Percentiles rank a stretch among this genome's conserved stretches.
Evolutionary conservation across 2,113 vertebrate genomes (phyloP).

Genomic region (Dasyprocta punctata): DNA sequence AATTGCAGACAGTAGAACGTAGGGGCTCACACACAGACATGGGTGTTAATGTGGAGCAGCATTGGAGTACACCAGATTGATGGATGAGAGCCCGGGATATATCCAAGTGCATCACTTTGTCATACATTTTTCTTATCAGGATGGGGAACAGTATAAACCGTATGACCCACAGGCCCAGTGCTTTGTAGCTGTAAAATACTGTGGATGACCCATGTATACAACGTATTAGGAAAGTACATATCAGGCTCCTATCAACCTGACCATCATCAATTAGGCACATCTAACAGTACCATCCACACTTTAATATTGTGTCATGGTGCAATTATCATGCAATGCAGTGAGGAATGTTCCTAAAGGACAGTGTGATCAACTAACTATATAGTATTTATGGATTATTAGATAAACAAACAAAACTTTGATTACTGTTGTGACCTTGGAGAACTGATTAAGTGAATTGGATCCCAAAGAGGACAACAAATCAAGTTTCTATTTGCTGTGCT

Average conservation of each 20-base stretch:
- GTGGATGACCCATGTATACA: too few relatives aligned
- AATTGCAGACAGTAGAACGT: not conserved
- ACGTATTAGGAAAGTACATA: not conserved
- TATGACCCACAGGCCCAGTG: rapidly evolving
- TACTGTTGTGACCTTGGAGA: not conserved
- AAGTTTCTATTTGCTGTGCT: not conserved
- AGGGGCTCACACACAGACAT: not conserved
- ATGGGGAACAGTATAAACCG: not conserved
- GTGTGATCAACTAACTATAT: not conserved
- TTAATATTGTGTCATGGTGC: not conserved
- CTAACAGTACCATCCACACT: not conserved
- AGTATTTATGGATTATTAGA: not conserved
- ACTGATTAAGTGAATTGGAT: not conserved
- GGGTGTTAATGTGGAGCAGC: not conserved
- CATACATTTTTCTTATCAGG: not conserved
- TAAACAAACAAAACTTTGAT: not conserved
- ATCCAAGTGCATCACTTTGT: not conserved
- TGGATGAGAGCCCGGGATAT: not conserved
- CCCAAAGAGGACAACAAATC: not conserved
- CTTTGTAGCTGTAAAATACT: not conserved
- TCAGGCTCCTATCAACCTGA: not conserved
- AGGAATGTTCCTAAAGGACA: not conserved
- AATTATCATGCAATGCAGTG: not conserved
- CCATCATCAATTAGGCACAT: not conserved
- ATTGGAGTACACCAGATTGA: not conserved